Evolutionary conservation across 1,140 invertebrate species (phyloP).

Genomic region (Eurosta solidaginis): DNA sequence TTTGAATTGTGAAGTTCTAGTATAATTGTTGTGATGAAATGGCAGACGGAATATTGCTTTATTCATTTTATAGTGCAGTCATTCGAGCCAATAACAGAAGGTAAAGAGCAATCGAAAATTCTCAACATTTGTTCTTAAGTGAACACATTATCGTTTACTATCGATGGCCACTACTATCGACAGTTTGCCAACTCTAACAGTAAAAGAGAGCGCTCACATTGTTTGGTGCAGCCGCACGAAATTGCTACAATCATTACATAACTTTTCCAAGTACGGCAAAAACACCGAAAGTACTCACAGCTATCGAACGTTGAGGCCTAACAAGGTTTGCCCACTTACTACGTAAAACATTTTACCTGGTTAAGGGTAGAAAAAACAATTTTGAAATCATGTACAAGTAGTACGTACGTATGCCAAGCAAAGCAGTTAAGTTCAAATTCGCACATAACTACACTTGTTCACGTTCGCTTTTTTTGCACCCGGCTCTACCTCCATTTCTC

Average conservation of each 20-base stretch:
- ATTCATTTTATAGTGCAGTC: too few species aligned
- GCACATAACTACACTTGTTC: background rate
- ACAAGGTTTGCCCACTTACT: constrained; percentile 6
- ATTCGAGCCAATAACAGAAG: too few species aligned
- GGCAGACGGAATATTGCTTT: too few species aligned
- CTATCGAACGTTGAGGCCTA: background rate
- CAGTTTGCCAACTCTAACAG: too few species aligned
- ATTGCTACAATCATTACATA: constrained; percentile 18
- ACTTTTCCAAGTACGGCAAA: constrained; percentile 15
- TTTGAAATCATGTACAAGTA: background rate
- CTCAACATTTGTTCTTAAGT: too few species aligned
- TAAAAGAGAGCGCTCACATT: background rate
- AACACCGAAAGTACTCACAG: background rate
- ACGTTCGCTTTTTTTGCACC: background rate
- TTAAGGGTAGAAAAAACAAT: background rate
- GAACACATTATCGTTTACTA: too few species aligned
- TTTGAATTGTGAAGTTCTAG: too few species aligned
- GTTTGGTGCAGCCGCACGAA: background rate
- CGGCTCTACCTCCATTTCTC: background rate
- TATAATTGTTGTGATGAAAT: too few species aligned
- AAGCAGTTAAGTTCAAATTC: background rate
- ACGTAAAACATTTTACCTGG: background rate
- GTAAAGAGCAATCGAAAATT: too few species aligned
- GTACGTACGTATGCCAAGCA: background rate
- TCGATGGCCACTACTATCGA: too few species aligned